Evolutionary conservation across 2,113 vertebrate species (phyloP), one percentile per base, ranked within the genome.

Genomic region (Corynorhinus townsendii): DNA sequence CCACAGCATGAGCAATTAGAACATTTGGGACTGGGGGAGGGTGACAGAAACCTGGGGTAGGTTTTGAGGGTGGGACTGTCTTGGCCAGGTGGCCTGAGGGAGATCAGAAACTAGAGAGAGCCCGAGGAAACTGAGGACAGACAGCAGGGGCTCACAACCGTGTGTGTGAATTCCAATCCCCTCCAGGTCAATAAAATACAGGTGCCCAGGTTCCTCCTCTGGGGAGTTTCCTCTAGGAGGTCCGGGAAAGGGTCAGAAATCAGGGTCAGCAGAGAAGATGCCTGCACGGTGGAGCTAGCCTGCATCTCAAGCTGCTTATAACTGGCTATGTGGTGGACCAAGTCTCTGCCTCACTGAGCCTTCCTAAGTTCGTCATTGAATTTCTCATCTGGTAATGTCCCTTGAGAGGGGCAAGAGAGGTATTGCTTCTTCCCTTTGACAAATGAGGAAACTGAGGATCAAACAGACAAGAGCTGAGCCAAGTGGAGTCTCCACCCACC

Each of bases 91-190:
- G 80, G 33, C 62, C 30, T 47, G 38, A 35, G 28, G 49, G 35
- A 80, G 45, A 45, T 3, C 12, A 52, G 59, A 35, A 40, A n/a
- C 4, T 5, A 14, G 68, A 59, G 77, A 82, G 59, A 77, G 28
- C 40, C 47, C 1, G 3, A 35, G 54, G 33, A 54, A 62, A 43
- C 43, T 2, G 7, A 88, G 66, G 40, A 11, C 22, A 7, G 40
- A 1, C 2, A 19, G 54, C 17, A 47, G 59, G 17, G 35, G 3
- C 52, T 35, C 2, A 0, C 5, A 2, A 2, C 5, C 3, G 0
- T 1, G n/a, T 26, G 19, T 35, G 6, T 38, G 47, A 49, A 28
- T 40, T n/a, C 68, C 5, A 19, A 9, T 35, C 68, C 28, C 45
- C 73, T 26, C 22, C 30, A 45, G 47, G 26, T 17, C 35, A 24